Conservation (phyloP, 1,140 invertebrate species). For the Meloidogyne hapla region DNA sequence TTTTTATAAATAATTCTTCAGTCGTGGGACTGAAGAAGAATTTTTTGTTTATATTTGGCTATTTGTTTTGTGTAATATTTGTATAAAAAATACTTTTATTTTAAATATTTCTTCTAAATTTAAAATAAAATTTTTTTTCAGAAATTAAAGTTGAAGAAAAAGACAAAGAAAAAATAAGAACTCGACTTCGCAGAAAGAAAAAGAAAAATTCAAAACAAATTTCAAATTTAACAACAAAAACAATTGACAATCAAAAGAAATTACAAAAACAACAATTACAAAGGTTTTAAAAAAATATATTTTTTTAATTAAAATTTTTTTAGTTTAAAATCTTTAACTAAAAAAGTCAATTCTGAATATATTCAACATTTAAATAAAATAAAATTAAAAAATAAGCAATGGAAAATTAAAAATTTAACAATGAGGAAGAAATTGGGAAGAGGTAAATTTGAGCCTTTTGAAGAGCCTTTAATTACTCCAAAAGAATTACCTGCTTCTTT, state of each 20-base stretch:
- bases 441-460: conserved; percentile 40
- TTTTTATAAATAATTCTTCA: no score
- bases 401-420: conserved; percentile 29
- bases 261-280: background rate
- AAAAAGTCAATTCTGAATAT: conserved; percentile 32
- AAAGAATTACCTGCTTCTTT: conserved; percentile 29
- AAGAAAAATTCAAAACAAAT: background rate
- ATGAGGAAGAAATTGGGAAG: conserved; percentile 36
- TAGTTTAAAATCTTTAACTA: conserved; percentile 42
- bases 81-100: no score
- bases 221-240: background rate
- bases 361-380: conserved; percentile 3
- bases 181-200: background rate
- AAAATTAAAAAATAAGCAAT: conserved; percentile 15
- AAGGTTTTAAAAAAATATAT: background rate
- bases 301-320: conserved; percentile 1
- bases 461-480: conserved; percentile 38
- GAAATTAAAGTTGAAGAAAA: conserved; percentile 1
- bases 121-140: background rate
- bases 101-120: no score
- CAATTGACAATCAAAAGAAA: background rate
- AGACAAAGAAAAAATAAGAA: conserved; percentile 10
- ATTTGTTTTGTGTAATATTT: no score
- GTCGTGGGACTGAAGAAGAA: no score
- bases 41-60: no score